Evolutionary conservation across 2,113 vertebrate species (phyloP).

Genomic region (Cryptotis parvus): DNA sequence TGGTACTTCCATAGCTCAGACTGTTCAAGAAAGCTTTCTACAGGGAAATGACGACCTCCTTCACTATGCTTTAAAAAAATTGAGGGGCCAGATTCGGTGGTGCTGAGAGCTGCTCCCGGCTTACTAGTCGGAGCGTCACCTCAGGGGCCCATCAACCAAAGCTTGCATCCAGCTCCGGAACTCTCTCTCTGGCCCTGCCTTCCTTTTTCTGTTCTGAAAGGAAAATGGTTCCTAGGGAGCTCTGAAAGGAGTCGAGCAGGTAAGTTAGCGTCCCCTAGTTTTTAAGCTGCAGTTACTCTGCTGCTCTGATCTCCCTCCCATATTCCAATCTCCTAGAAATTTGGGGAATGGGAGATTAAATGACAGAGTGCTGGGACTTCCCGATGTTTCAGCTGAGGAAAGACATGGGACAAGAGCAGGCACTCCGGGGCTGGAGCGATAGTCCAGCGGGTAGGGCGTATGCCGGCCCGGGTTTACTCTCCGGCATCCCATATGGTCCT

Average conservation of each 20-base stretch:
- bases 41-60: neutral
- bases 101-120: no score
- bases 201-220: neutral
- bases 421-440: no score
- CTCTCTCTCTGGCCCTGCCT: no score
- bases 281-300: no score
- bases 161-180: no score
- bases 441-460: no score
- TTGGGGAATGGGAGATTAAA: neutral
- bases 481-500: no score
- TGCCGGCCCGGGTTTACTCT: no score
- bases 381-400: neutral
- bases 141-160: no score
- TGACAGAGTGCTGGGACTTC: neutral
- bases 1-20: neutral
- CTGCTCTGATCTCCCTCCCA: neutral
- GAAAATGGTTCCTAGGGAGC: neutral
- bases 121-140: no score
- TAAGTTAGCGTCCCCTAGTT: neutral
- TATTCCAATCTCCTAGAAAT: neutral
- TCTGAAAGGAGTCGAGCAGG: neutral
- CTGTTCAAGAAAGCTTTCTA: neutral
- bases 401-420: accelerated
- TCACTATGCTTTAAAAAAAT: no score
- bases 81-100: no score